Conservation (phyloP, 2,888 invertebrate genomes). For the Eurytoma californica region DNA sequence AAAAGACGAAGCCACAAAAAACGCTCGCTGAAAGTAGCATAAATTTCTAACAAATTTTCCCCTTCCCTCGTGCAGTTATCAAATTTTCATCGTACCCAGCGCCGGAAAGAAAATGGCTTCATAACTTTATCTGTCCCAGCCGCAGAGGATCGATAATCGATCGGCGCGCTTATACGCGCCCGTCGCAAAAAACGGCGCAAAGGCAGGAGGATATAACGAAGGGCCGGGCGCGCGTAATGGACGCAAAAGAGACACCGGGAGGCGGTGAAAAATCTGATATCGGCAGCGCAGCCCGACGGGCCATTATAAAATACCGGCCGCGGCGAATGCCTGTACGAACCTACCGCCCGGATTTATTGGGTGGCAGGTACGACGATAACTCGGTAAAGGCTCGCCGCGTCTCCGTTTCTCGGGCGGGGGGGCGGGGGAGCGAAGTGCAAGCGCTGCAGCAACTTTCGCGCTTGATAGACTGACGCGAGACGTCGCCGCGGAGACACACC, state of each 20-base stretch:
- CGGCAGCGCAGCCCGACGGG: conserved; percentile 23
- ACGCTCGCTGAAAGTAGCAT: neutral
- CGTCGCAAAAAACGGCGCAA: neutral
- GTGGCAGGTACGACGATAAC: conserved; percentile 69
- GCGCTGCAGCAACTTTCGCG: conserved; percentile 25
- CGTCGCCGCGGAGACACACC: conserved; percentile 64
- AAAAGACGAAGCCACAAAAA: neutral
- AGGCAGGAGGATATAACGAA: neutral
- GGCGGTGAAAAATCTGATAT: conserved; percentile 36
- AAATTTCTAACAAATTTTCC: conserved; percentile 14
- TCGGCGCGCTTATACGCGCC: neutral
- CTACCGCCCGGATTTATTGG: conserved; percentile 64
- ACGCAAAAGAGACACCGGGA: conserved; percentile 13
- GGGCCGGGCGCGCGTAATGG: neutral
- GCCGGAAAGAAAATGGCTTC: conserved; percentile 22
- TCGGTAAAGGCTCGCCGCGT: conserved; percentile 66
- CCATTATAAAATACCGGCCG: conserved; percentile 17
- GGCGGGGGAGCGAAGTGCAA: conserved; percentile 51
- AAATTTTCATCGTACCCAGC: conserved; percentile 32
- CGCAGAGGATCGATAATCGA: conserved; percentile 19
- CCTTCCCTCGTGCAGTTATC: neutral
- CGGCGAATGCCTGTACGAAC: neutral
- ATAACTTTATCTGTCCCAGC: conserved; percentile 9
- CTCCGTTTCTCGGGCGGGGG: conserved; percentile 47
- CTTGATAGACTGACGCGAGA: conserved; percentile 64